These are phyloP conservation scores for Stegodyphus dumicola DNA, from an alignment of 1,140 invertebrate species.

Conservation along the genomic window DNA sequence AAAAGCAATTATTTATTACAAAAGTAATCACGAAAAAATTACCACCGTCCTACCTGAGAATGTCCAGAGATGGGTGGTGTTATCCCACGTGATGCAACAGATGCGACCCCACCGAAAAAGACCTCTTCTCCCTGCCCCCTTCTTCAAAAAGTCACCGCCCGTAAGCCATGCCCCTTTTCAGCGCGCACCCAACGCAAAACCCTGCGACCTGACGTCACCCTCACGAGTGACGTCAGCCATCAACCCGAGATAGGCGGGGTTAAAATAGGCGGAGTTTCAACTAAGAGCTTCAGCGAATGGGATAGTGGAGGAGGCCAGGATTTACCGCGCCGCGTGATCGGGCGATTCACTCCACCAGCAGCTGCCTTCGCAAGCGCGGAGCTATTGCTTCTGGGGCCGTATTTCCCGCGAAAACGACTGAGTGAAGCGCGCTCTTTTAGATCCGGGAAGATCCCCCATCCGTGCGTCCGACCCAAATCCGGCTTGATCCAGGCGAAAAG, in stretches of 20 bases:
- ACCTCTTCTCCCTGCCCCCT: neutral
- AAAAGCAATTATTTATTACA: no score
- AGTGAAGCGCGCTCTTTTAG: constrained; percentile 14
- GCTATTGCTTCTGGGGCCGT: constrained; percentile 7
- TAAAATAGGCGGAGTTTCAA: neutral
- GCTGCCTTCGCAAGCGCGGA: constrained; percentile 21
- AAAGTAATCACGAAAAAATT: no score
- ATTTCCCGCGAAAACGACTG: constrained; percentile 53
- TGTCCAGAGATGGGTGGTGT: constrained; percentile 7
- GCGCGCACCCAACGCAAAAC: neutral
- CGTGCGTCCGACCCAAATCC: constrained; percentile 41
- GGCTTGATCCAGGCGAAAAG: constrained; percentile 54
- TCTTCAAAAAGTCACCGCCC: neutral
- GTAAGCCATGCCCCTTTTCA: constrained; percentile 14
- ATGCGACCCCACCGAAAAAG: constrained; percentile 28
- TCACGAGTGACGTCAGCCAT: neutral
- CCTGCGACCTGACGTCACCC: constrained; percentile 8
- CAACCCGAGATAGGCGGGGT: neutral
- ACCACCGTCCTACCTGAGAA: constrained; percentile 12
- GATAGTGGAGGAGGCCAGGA: constrained; percentile 25
- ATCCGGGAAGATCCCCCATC: constrained; percentile 29
- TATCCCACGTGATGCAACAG: constrained; percentile 47
- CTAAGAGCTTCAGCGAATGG: constrained; percentile 6
- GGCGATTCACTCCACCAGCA: constrained; percentile 34
- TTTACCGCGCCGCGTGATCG: constrained; percentile 55